Percentiles rank a stretch among this genome's conserved stretches.
phyloP scores from a whole-genome alignment of 2,888 invertebrate genomes.

The Tipula confusa region DNA sequence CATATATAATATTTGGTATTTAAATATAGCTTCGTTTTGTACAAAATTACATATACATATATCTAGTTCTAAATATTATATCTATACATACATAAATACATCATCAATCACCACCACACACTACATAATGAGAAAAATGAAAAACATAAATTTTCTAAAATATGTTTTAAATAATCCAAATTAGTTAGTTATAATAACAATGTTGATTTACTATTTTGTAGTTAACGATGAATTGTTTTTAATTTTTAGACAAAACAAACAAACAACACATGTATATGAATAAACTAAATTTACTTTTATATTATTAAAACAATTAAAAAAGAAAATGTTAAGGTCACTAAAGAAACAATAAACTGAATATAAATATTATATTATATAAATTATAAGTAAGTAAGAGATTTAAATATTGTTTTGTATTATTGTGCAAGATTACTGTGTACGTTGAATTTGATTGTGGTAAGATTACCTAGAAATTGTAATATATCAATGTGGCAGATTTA shows the following conservation, averaged over 20 bases:
- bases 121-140: background rate
- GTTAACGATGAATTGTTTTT: background rate
- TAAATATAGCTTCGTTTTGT: background rate
- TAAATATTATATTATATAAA: no score
- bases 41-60: background rate
- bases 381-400: background rate
- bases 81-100: background rate
- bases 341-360: slow-evolving; percentile 1
- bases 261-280: background rate
- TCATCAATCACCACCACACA: background rate
- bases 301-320: background rate
- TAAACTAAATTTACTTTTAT: background rate
- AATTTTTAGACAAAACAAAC: background rate
- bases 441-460: background rate
- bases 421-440: background rate
- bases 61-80: background rate
- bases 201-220: background rate
- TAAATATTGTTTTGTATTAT: background rate
- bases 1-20: background rate
- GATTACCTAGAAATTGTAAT: background rate
- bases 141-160: background rate
- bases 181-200: background rate
- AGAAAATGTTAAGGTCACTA: background rate
- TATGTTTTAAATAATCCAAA: background rate
- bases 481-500: background rate